phyloP scores from a whole-genome alignment of 2,888 invertebrate species.

The Eristalis pertinax region DNA sequence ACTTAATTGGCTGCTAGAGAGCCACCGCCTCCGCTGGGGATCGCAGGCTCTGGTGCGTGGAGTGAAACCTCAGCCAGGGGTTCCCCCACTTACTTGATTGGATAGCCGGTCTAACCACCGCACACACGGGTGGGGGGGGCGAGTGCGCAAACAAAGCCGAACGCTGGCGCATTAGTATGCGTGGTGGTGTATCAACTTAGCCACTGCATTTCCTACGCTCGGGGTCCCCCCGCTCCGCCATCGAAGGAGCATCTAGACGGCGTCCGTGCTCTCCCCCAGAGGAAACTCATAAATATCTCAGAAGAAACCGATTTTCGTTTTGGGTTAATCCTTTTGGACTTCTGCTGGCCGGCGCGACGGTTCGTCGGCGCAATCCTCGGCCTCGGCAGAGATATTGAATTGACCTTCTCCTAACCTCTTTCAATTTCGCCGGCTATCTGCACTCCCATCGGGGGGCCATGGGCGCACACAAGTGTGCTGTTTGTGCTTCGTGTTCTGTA shows the following conservation, averaged over 20 bases:
- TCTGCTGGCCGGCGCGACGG: constrained; percentile 23
- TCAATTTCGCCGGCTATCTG: constrained; percentile 34
- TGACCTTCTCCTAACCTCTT: constrained; percentile 38
- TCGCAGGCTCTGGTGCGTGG: too few species aligned
- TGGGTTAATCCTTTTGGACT: constrained; percentile 60
- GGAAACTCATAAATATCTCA: constrained; percentile 56
- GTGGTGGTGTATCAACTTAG: constrained; percentile 30
- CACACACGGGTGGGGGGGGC: constrained; percentile 22
- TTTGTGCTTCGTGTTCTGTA: constrained; percentile 31
- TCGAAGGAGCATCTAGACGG: constrained; percentile 5
- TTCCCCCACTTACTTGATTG: constrained; percentile 36
- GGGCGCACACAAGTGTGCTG: constrained; percentile 6
- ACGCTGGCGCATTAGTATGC: constrained; percentile 60
- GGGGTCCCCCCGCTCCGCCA: neutral
- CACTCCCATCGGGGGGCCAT: neutral
- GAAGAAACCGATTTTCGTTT: constrained; percentile 55
- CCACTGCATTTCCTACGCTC: constrained; percentile 4
- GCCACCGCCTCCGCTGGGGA: neutral
- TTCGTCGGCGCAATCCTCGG: constrained; percentile 10
- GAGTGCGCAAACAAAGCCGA: neutral
- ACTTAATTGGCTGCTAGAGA: constrained; percentile 55
- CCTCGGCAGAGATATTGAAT: constrained; percentile 24
- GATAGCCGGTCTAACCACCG: constrained; percentile 14
- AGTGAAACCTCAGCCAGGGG: neutral
- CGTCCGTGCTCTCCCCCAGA: constrained; percentile 8